phyloP scores from a whole-genome alignment of 2,888 invertebrate species.

The Ypsolopha sequella region DNA sequence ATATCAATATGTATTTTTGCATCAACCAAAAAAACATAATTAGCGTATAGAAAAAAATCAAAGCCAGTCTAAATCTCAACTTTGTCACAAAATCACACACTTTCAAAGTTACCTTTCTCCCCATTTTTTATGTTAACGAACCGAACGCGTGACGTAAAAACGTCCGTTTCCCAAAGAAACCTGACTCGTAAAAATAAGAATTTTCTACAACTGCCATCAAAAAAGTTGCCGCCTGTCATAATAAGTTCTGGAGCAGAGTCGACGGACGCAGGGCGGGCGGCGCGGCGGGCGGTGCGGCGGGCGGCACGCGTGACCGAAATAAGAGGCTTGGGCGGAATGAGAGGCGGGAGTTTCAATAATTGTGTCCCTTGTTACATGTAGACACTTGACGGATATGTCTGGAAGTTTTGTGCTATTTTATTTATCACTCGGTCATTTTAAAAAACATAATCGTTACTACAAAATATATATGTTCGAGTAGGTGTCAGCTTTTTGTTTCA shows the following conservation, averaged over 20 bases:
- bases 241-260: constrained; percentile 1
- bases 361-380: constrained; percentile 1
- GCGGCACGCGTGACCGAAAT: constrained; percentile 45
- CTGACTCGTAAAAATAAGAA: constrained; percentile 1
- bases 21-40: too few species aligned
- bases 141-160: constrained; percentile 2
- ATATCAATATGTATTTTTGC: too few species aligned
- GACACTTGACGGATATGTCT: too few species aligned
- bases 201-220: constrained; percentile 5
- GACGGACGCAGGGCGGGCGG: neutral
- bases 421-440: too few species aligned
- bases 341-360: neutral
- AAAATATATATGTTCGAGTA: too few species aligned
- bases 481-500: too few species aligned
- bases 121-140: neutral
- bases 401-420: too few species aligned
- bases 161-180: neutral
- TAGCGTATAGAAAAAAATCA: too few species aligned
- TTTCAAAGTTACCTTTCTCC: too few species aligned
- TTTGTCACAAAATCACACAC: too few species aligned
- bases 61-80: too few species aligned
- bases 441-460: too few species aligned
- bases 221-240: constrained; percentile 5
- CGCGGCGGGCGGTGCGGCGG: neutral
- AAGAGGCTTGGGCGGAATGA: neutral